Conservation (phyloP, 1,140 invertebrate genomes). For the Drosophila simulans region DNA sequence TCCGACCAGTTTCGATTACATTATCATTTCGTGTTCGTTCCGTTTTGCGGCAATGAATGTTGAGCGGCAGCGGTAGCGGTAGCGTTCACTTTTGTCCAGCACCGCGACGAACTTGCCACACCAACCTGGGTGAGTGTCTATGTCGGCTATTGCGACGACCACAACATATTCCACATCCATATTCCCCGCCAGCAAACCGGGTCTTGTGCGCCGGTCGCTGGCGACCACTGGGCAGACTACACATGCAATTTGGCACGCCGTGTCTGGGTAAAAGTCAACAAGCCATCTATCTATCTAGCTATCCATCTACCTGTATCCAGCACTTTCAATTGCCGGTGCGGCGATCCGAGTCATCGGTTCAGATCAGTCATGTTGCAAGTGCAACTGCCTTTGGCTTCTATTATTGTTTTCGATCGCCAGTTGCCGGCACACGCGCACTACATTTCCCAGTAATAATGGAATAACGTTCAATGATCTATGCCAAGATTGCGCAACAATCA, state of each 20-base stretch:
- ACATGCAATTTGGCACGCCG: conserved; percentile 14
- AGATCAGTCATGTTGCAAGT: conserved; percentile 74
- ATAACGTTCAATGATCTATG: conserved; percentile 32
- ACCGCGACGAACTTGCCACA: conserved; percentile 75
- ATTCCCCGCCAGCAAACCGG: not conserved
- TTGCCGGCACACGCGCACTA: conserved; percentile 22
- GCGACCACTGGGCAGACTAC: conserved; percentile 36
- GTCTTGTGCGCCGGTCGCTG: conserved; percentile 9
- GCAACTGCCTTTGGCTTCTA: conserved; percentile 59
- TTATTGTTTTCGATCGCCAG: conserved; percentile 35
- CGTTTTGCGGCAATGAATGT: conserved; percentile 81
- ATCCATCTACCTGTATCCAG: too few species aligned
- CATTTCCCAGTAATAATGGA: too few species aligned
- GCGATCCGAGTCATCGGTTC: conserved; percentile 2
- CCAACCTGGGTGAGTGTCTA: conserved; percentile 68
- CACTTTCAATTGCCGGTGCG: conserved; percentile 66
- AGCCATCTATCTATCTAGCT: conserved; percentile 20
- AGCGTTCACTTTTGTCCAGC: conserved; percentile 73
- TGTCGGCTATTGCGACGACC: conserved; percentile 49
- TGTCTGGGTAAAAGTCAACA: conserved; percentile 68
- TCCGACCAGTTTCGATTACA: conserved; percentile 82
- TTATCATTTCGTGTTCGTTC: conserved; percentile 72
- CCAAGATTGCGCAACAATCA: conserved; percentile 51
- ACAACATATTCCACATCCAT: not conserved
- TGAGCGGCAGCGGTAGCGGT: conserved; percentile 18